Evolutionary conservation across 2,888 invertebrate species (phyloP).

Genomic region (Rotaria socialis): DNA sequence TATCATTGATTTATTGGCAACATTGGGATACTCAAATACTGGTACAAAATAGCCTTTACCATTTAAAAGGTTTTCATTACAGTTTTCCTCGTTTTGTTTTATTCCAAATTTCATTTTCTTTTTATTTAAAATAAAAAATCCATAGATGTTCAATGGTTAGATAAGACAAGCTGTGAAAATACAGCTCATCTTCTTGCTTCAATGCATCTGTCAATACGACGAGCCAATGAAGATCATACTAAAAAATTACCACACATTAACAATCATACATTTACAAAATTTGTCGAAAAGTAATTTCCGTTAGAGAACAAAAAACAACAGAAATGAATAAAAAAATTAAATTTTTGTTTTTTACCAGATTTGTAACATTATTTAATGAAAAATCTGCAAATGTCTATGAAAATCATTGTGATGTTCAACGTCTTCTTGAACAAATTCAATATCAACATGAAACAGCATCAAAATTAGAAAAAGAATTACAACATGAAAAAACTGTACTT

Average conservation of each 20-base stretch:
- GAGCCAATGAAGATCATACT: slow-evolving; percentile 49
- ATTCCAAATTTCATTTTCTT: neutral
- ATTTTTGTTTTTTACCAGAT: slow-evolving; percentile 50
- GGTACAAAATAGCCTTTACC: slow-evolving; percentile 56
- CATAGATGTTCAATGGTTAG: slow-evolving; percentile 43
- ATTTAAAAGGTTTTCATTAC: slow-evolving; percentile 51
- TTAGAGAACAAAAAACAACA: too few species aligned
- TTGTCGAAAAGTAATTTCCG: slow-evolving; percentile 55
- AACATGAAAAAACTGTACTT: slow-evolving; percentile 58
- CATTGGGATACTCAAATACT: slow-evolving; percentile 57
- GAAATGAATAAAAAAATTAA: neutral
- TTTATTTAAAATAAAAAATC: too few species aligned
- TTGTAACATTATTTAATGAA: slow-evolving; percentile 53
- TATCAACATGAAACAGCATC: slow-evolving; percentile 55
- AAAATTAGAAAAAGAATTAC: slow-evolving; percentile 55
- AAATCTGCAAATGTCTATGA: slow-evolving; percentile 51
- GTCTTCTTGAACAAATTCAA: slow-evolving; percentile 53
- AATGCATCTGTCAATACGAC: slow-evolving; percentile 57
- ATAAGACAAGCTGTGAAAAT: slow-evolving; percentile 52
- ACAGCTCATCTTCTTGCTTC: slow-evolving; percentile 59
- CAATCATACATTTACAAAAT: slow-evolving; percentile 58
- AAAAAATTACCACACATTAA: slow-evolving; percentile 50
- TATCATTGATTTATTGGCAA: slow-evolving; percentile 58
- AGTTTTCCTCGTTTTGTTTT: neutral
- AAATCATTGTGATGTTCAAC: slow-evolving; percentile 40